phyloP scores from a whole-genome alignment of 1,140 invertebrate species.

The Ceratosolen solmsi region DNA sequence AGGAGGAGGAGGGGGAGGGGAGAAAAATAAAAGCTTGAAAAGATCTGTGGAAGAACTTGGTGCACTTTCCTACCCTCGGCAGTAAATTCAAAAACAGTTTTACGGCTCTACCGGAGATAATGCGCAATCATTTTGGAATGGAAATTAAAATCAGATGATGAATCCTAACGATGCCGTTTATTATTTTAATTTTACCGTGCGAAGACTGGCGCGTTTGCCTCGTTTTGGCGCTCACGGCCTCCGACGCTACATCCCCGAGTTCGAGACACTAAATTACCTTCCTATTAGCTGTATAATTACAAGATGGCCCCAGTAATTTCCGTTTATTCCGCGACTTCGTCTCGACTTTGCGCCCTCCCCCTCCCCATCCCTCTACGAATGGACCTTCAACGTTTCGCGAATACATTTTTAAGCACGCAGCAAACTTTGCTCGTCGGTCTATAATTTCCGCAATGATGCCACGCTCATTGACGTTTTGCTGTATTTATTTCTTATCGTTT shows the following conservation, averaged over 20 bases:
- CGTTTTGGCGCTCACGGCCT: constrained; percentile 60
- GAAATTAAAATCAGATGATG: constrained; percentile 76
- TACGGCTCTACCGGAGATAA: constrained; percentile 68
- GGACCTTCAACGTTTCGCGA: constrained; percentile 49
- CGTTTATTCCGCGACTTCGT: constrained; percentile 71
- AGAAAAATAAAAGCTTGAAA: constrained; percentile 19
- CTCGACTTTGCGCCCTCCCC: constrained; percentile 49
- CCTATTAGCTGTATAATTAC: constrained; percentile 75
- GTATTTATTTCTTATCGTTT: no score
- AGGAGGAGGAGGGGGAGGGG: not conserved
- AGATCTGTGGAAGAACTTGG: constrained; percentile 53
- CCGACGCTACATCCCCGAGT: constrained; percentile 56
- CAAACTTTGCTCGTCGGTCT: not conserved
- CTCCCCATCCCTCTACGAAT: constrained; percentile 37
- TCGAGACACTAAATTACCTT: constrained; percentile 75
- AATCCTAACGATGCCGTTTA: constrained; percentile 75
- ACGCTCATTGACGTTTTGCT: not conserved
- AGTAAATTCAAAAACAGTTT: constrained; percentile 69
- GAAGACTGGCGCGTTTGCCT: constrained; percentile 61
- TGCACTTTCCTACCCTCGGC: constrained; percentile 60
- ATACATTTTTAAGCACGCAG: constrained; percentile 58
- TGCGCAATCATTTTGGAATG: constrained; percentile 74
- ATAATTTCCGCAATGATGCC: not conserved
- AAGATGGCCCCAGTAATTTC: constrained; percentile 74
- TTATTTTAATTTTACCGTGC: constrained; percentile 74